These are phyloP conservation scores for Zeus faber DNA, from an alignment of 2,113 vertebrate genomes.

Conservation along the genomic window DNA sequence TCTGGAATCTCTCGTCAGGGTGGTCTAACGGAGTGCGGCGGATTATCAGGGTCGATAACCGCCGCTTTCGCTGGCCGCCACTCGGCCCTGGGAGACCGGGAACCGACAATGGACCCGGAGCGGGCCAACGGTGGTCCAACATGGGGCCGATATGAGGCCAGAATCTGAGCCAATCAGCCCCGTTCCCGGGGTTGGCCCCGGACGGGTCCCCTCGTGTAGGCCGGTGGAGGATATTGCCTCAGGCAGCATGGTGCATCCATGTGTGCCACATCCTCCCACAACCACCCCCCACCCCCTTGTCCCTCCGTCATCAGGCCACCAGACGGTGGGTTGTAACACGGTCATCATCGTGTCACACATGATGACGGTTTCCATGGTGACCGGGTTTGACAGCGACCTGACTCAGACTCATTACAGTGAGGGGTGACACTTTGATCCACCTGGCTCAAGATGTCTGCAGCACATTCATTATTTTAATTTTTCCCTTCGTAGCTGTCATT, in stretches of 20 bases:
- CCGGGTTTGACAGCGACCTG: constrained; percentile 3
- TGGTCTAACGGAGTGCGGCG: constrained; percentile 45
- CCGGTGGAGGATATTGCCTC: constrained; percentile 52
- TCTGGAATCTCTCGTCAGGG: constrained; percentile 55
- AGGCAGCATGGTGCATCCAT: constrained; percentile 64
- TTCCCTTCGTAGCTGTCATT: neutral
- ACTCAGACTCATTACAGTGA: no score
- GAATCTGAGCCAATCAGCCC: constrained; percentile 39
- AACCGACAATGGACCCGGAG: constrained; percentile 21
- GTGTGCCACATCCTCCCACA: constrained; percentile 58
- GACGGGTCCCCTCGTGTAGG: constrained; percentile 56
- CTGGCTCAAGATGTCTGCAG: no score
- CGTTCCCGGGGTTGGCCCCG: constrained; percentile 51
- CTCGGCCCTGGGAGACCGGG: constrained; percentile 34
- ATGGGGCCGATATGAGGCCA: neutral
- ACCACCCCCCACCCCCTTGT: constrained; percentile 28
- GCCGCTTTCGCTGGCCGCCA: constrained; percentile 34
- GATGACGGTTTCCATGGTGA: constrained; percentile 24
- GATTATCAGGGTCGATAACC: constrained; percentile 41
- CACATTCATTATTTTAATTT: no score
- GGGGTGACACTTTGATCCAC: no score
- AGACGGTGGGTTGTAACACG: constrained; percentile 71
- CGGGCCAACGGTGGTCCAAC: constrained; percentile 25
- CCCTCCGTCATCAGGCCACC: constrained; percentile 37
- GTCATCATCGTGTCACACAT: constrained; percentile 68